These are phyloP conservation scores for Acronicta leporina DNA, from an alignment of 2,888 invertebrate genomes.

Conservation along the genomic window DNA sequence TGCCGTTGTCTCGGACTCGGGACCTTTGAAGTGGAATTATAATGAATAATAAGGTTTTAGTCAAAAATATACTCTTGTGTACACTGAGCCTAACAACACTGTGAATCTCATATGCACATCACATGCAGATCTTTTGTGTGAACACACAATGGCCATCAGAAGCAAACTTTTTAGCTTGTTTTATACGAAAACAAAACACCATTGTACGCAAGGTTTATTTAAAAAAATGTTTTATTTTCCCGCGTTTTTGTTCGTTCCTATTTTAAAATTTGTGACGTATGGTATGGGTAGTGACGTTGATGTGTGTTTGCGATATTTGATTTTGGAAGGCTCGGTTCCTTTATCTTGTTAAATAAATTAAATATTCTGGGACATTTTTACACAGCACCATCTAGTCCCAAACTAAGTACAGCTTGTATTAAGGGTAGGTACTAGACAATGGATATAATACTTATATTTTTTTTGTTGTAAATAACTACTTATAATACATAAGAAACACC, in stretches of 20 bases:
- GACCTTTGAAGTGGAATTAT: too few relatives aligned
- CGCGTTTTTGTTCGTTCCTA: slow-evolving; percentile 4
- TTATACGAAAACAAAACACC: slow-evolving; percentile 61
- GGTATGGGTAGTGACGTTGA: background rate
- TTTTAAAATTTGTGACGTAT: slow-evolving; percentile 9
- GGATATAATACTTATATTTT: too few relatives aligned
- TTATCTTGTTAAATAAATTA: too few relatives aligned
- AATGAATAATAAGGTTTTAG: background rate
- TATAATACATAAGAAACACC: too few relatives aligned
- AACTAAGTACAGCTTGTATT: too few relatives aligned
- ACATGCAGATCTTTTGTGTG: slow-evolving; percentile 61
- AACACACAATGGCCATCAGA: slow-evolving; percentile 62
- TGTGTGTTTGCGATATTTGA: background rate
- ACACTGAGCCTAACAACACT: slow-evolving; percentile 1
- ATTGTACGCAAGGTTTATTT: slow-evolving; percentile 55
- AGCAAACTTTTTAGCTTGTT: slow-evolving; percentile 67
- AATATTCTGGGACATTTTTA: too few relatives aligned
- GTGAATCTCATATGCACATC: slow-evolving; percentile 55
- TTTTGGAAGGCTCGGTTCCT: background rate
- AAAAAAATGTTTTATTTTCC: slow-evolving; percentile 34
- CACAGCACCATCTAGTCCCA: too few relatives aligned
- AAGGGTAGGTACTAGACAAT: too few relatives aligned
- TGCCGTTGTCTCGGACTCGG: too few relatives aligned
- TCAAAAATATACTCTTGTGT: slow-evolving; percentile 1
- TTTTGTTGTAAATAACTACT: too few relatives aligned